Evolutionary conservation across 2,888 invertebrate species (phyloP).

Genomic region (Drosophila neotestacea): DNA sequence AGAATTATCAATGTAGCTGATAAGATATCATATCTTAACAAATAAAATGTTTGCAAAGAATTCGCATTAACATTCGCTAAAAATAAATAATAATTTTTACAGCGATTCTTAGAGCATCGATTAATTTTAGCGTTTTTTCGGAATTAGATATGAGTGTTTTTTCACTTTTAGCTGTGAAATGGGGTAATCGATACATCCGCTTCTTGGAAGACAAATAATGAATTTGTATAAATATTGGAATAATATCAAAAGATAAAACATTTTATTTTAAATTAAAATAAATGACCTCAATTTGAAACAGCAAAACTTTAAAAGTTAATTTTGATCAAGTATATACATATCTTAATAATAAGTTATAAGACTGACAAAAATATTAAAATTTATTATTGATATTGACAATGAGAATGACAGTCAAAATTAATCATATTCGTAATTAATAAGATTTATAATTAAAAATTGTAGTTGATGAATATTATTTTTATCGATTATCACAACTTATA

Average conservation of each 20-base stretch:
- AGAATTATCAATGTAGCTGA: constrained; percentile 4
- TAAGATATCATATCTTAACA: constrained; percentile 16
- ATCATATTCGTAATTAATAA: too few relatives aligned
- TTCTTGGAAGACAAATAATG: background rate
- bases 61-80: constrained; percentile 18
- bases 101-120: constrained; percentile 8
- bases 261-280: too few relatives aligned
- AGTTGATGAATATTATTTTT: too few relatives aligned
- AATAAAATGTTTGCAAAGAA: constrained; percentile 2
- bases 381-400: too few relatives aligned
- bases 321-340: too few relatives aligned
- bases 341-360: too few relatives aligned
- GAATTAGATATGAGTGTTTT: background rate
- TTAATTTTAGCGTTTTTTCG: background rate
- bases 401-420: too few relatives aligned
- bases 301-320: too few relatives aligned
- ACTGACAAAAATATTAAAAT: too few relatives aligned
- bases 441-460: too few relatives aligned
- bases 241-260: background rate
- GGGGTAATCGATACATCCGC: background rate
- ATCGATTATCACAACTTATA: too few relatives aligned
- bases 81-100: background rate
- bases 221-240: background rate
- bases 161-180: background rate
- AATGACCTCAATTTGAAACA: too few relatives aligned